A percentile compares a stretch with the other conserved stretches of the same genome.
Conservation (phyloP, 1,140 invertebrate species). For the Tyrophagus putrescentiae region DNA sequence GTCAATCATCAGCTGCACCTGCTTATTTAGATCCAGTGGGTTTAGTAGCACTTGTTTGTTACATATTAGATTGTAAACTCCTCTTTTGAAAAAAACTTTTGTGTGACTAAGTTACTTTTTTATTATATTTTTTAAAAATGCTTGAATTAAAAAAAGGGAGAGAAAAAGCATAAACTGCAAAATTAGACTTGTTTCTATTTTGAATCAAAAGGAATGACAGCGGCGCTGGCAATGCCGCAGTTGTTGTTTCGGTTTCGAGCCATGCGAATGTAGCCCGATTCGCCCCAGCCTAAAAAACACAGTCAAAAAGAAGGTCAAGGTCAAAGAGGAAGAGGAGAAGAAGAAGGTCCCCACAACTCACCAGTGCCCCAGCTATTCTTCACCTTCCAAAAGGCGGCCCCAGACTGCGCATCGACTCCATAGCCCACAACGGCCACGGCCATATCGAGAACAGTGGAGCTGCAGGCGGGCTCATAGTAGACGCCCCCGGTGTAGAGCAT, state of each 20-base stretch:
- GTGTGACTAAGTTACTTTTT: no score
- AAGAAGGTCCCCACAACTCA: slow-evolving; percentile 35
- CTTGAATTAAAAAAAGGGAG: no score
- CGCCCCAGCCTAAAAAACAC: slow-evolving; percentile 65
- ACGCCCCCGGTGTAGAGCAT: slow-evolving; percentile 26
- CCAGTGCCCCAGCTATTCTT: slow-evolving; percentile 53
- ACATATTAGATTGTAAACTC: no score
- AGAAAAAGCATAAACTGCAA: no score
- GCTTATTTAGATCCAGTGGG: not conserved
- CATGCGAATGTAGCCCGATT: slow-evolving; percentile 76
- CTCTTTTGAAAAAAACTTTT: no score
- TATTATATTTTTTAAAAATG: no score
- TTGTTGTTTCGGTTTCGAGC: slow-evolving; percentile 66
- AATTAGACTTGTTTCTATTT: no score
- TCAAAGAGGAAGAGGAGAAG: no score
- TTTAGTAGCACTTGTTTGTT: no score
- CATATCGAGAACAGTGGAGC: slow-evolving; percentile 32
- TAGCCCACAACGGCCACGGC: slow-evolving; percentile 36
- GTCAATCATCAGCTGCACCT: not conserved
- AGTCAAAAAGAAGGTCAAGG: no score
- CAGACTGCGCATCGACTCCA: slow-evolving; percentile 29
- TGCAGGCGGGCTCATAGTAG: not conserved
- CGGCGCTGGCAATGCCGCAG: slow-evolving; percentile 68
- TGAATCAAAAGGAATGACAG: slow-evolving; percentile 39
- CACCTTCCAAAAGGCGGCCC: slow-evolving; percentile 36